Evolutionary conservation across 2,888 invertebrate species (phyloP).

Genomic region (Drosophila subquinaria): DNA sequence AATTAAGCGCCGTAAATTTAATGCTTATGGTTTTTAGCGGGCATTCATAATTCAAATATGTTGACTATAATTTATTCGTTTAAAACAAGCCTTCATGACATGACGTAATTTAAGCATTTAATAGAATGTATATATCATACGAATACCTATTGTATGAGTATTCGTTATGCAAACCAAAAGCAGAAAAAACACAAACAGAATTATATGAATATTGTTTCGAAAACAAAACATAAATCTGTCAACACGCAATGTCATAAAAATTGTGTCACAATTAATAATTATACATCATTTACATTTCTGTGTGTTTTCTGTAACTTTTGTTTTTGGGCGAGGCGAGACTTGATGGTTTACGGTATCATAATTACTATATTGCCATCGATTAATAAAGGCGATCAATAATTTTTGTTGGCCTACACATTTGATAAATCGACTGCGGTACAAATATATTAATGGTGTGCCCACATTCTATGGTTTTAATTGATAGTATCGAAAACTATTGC

Average conservation of each 20-base stretch:
- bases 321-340: slow-evolving; percentile 16
- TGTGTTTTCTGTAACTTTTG: slow-evolving; percentile 13
- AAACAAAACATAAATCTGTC: slow-evolving; percentile 73
- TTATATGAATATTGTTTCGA: slow-evolving; percentile 53
- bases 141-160: slow-evolving; percentile 19
- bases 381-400: slow-evolving; percentile 39
- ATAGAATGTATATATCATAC: slow-evolving; percentile 45
- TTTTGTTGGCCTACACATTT: slow-evolving; percentile 25
- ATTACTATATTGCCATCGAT: slow-evolving; percentile 19
- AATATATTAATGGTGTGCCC: not conserved
- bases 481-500: not conserved
- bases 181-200: slow-evolving; percentile 27
- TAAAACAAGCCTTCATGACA: slow-evolving; percentile 46
- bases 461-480: not conserved
- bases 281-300: slow-evolving; percentile 29
- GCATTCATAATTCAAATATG: slow-evolving; percentile 55
- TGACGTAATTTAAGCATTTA: slow-evolving; percentile 66
- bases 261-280: slow-evolving; percentile 72
- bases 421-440: slow-evolving; percentile 7
- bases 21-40: slow-evolving; percentile 38
- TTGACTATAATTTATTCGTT: slow-evolving; percentile 59
- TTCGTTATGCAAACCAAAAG: slow-evolving; percentile 32
- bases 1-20: slow-evolving; percentile 33
- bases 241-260: slow-evolving; percentile 67
- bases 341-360: slow-evolving; percentile 8